Conservation (phyloP, 2,888 invertebrate genomes). For the Agrenia bidenticulata region DNA sequence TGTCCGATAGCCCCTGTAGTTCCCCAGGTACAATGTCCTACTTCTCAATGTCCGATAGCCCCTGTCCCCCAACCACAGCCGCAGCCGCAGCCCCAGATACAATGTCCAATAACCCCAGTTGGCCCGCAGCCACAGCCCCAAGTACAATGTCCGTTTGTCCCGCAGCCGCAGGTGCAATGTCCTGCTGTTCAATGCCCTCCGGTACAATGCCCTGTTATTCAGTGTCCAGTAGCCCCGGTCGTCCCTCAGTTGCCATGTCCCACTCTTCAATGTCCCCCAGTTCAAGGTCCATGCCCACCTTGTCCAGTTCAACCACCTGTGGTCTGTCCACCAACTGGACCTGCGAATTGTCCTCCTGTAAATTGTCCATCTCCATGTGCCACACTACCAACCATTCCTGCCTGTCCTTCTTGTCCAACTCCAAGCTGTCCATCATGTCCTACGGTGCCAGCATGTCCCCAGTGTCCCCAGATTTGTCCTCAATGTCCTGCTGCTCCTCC, state of each 20-base stretch:
- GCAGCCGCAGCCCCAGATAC: neutral
- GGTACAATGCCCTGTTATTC: conserved; percentile 1
- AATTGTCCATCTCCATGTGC: conserved; percentile 20
- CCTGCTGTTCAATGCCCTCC: neutral
- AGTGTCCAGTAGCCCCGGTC: neutral
- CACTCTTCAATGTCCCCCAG: neutral
- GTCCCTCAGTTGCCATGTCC: neutral
- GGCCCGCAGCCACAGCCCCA: conserved; percentile 9
- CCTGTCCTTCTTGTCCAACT: conserved; percentile 18
- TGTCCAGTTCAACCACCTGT: neutral
- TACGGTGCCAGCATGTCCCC: conserved; percentile 17
- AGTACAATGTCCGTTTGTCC: too few species aligned
- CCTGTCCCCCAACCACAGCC: too few species aligned
- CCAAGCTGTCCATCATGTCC: conserved; percentile 22
- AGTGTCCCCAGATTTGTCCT: conserved; percentile 2
- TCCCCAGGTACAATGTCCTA: too few species aligned
- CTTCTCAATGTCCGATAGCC: neutral
- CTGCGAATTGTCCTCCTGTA: neutral
- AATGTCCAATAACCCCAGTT: conserved; percentile 13
- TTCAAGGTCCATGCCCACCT: conserved; percentile 11
- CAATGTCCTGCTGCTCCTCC: conserved; percentile 16
- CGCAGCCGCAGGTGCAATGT: too few species aligned
- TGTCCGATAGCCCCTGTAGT: too few species aligned
- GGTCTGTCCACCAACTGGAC: neutral
- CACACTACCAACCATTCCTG: conserved; percentile 16